Base-by-base conservation (phyloP, 2,113 vertebrate genomes). In the Mesoclemmys tuberculata region DNA sequence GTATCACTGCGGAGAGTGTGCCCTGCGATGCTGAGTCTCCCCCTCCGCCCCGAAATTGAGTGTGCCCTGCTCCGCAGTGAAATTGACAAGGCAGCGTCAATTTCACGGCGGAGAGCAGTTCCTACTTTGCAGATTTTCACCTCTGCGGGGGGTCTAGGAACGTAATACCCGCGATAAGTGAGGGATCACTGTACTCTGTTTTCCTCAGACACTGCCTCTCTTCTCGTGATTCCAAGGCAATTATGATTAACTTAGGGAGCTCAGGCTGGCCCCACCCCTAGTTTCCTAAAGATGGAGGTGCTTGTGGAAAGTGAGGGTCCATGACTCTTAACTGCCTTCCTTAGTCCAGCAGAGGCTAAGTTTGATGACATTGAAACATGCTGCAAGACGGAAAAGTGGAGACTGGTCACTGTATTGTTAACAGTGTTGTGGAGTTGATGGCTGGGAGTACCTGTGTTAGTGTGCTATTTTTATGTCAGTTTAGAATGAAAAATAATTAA, bases 311-410 rank as follows among this genome's bases (percentile, higher is more conserved):
- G n/a, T 19, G 8, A 3, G 64, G 19, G 29, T 77, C 31, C 31
- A 46, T 82, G 10, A 49, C 64, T 46, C 0, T 0, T 77, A 35
- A 44, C 1, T 49, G 0, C 68, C 26, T 46, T 82, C 26, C 12
- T 78, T 80, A 75, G 4, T 38, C 44, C 29, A 27, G 12, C 3
- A 46, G 74, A 80, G 29, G 11, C 41, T 16, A 1, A 1, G 2
- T 27, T 61, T 92, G 61, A 26, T 49, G 44, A 38, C 52, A 56
- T 49, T 31, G 48, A 52, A 46, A 10, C 41, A n/a, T 85, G 29
- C 80, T 85, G 31, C 29, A 0, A 2, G 5, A 55, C 58, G 52
- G 6, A 19, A 0, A 0, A 58, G 9, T 29, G 46, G 4, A 10
- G 4, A 14, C 51, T 18, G 10, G 64, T 71, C n/a, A 38, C n/a